Evolutionary conservation across 2,888 invertebrate genomes (phyloP).

Genomic region (Blera fallax): DNA sequence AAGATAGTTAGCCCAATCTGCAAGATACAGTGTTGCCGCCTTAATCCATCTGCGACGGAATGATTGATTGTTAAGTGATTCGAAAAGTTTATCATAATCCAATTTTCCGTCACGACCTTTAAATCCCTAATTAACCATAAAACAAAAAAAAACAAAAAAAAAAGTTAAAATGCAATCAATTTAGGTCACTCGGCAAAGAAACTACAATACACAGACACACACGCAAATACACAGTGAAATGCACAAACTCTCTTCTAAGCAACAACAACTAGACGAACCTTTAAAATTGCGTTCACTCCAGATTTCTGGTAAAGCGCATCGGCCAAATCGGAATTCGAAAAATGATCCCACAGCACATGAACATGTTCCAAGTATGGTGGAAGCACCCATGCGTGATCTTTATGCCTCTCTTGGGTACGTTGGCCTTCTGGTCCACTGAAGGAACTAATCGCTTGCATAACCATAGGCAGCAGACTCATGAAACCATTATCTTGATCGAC

Average conservation of each 20-base stretch:
- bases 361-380: constrained; percentile 87
- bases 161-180: not conserved
- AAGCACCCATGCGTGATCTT: constrained; percentile 87
- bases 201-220: not conserved
- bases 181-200: constrained; percentile 18
- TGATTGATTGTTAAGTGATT: constrained; percentile 90
- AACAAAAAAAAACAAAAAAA: not conserved
- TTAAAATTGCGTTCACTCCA: constrained; percentile 87
- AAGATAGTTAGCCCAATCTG: constrained; percentile 88
- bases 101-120: constrained; percentile 87
- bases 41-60: constrained; percentile 92
- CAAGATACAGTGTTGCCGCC: constrained; percentile 88
- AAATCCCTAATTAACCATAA: constrained; percentile 82
- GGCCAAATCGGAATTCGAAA: constrained; percentile 90
- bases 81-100: constrained; percentile 88
- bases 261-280: constrained; percentile 77
- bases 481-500: constrained; percentile 76
- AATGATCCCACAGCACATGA: constrained; percentile 90
- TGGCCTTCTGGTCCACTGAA: constrained; percentile 85
- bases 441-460: constrained; percentile 86
- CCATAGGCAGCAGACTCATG: constrained; percentile 85
- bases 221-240: no score
- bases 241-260: not conserved
- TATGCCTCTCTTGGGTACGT: constrained; percentile 85
- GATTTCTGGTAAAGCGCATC: constrained; percentile 88